Conservation (phyloP, 2,797 vertebrate genomes). For the Lacerta bilineata region DNA sequence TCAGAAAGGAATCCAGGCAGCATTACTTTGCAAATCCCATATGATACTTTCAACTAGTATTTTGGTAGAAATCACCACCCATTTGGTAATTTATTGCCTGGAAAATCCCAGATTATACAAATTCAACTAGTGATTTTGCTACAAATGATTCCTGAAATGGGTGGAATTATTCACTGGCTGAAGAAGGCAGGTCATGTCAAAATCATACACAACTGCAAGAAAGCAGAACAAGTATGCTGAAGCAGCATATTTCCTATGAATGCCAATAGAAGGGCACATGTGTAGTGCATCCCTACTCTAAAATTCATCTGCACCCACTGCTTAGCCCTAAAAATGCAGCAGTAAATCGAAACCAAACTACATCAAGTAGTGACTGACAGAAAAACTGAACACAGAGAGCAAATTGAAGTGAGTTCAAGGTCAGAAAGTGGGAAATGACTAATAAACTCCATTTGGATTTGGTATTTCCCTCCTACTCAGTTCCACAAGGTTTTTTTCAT, state of each 20-base stretch:
- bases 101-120: too few species aligned
- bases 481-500: background rate
- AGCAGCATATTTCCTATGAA: background rate
- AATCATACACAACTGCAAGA: background rate
- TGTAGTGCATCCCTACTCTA: background rate
- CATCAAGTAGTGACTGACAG: background rate
- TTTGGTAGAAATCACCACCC: background rate
- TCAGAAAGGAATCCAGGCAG: background rate
- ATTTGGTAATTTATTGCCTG: too few species aligned
- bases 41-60: background rate
- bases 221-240: background rate
- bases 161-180: background rate
- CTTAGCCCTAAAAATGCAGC: background rate
- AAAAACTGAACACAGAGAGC: background rate
- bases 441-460: conserved; percentile 1
- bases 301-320: background rate
- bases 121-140: too few species aligned
- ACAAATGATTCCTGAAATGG: background rate
- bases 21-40: background rate
- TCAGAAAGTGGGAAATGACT: conserved; percentile 22
- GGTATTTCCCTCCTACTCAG: conserved; percentile 9
- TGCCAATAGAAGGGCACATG: background rate
- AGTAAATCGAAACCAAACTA: background rate
- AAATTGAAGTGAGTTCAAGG: conserved; percentile 24
- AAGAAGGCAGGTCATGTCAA: background rate